Evolutionary conservation across 2,797 vertebrate species (phyloP), one percentile per base, ranked within the genome.

Genomic region (Sebastes hubbsi): DNA sequence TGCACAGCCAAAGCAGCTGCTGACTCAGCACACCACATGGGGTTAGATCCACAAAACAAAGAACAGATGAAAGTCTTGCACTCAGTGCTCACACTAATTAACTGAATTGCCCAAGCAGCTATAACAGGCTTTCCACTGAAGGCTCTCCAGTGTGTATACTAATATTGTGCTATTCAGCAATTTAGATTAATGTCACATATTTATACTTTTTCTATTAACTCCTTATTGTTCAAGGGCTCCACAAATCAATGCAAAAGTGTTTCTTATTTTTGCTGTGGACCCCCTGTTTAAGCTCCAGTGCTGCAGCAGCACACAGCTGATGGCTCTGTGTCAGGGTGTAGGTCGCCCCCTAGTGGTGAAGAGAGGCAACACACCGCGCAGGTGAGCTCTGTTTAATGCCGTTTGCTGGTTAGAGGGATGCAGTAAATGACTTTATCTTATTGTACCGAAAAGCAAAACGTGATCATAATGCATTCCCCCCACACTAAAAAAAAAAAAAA

Each of bases 311-410:
- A 16, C 30, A 34, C 32, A 38, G 9, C 6, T 56, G 30, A 68
- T 49, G 64, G 42, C 67, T 72, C 66, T 38, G 86, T 75, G 59
- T 89, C 70, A 94, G 84, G 90, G 79, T 63, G 85, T 60, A 77
- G 72, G 86, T 72, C 87, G 87, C 92, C 93, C 90, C 91, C 91
- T 29, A 77, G 92, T 75, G 94, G 89, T 55, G 84, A 92, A 83
- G 68, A 89, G 75, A 68, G 62, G 72, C 2, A 87, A 10, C 9
- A 18, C 67, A 13, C 2, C 4, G 55, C 36, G 78, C 91, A 93
- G 90, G 89, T 93, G 90, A 93, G 89, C 75, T 25, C 73, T 8
- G 79, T 24, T 70, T 72, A 80, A 81, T 88, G 86, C 83, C 75
- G 74, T 38, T 55, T 66, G 7, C 20, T 3, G 18, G 18, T 49